phyloP scores from a whole-genome alignment of 2,888 invertebrate species.

The Epirrhoe tristata region DNA sequence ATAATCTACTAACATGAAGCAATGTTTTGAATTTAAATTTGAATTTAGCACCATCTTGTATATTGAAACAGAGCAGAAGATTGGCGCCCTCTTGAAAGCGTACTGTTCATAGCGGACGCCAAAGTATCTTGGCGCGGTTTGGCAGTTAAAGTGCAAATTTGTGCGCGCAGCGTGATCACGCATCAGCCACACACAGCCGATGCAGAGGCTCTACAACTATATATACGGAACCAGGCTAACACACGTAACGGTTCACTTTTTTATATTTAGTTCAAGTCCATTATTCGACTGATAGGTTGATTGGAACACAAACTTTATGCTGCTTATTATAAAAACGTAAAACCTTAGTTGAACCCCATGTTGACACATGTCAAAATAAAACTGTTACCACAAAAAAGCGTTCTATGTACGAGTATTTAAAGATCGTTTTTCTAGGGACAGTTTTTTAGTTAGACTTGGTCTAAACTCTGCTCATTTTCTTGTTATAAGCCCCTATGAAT shows the following conservation, averaged over 20 bases:
- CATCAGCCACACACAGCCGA: constrained; percentile 90
- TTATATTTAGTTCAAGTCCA: neutral
- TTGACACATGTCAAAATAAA: too few species aligned
- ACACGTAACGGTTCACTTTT: constrained; percentile 53
- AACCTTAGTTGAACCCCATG: too few species aligned
- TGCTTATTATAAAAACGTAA: too few species aligned
- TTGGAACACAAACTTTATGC: neutral
- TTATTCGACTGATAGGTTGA: too few species aligned
- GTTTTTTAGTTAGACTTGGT: too few species aligned
- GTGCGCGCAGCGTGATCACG: constrained; percentile 87
- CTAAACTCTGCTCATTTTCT: too few species aligned
- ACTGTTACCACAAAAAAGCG: too few species aligned
- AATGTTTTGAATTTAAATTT: too few species aligned
- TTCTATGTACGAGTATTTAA: too few species aligned
- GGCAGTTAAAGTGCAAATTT: constrained; percentile 78
- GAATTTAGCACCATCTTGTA: neutral
- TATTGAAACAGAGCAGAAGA: constrained; percentile 77
- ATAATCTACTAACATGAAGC: too few species aligned
- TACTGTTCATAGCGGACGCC: constrained; percentile 90
- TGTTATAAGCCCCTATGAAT: too few species aligned
- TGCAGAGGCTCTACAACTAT: constrained; percentile 82
- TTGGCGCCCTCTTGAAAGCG: constrained; percentile 89
- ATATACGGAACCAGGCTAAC: constrained; percentile 75
- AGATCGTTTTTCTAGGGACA: too few species aligned
- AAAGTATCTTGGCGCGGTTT: constrained; percentile 86